Percentiles rank a stretch among this genome's conserved stretches.
phyloP scores from a whole-genome alignment of 1,140 invertebrate genomes.

The Trichonephila clavata region DNA sequence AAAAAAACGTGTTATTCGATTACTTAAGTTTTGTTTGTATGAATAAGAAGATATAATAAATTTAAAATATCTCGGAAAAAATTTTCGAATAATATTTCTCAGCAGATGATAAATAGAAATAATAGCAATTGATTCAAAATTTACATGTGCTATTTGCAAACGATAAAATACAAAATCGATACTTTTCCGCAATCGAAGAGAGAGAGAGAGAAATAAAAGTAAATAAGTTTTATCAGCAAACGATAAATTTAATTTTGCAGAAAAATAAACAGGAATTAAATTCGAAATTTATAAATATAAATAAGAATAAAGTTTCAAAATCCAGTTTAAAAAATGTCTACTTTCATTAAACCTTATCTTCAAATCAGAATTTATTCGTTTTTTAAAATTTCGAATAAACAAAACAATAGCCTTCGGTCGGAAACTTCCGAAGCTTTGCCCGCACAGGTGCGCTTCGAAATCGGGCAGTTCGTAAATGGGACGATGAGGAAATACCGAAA shows the following conservation, averaged over 20 bases:
- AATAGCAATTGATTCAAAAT: neutral
- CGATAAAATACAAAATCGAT: neutral
- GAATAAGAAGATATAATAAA: too few species aligned
- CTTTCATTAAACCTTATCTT: neutral
- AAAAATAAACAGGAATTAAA: too few species aligned
- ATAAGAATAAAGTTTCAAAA: too few species aligned
- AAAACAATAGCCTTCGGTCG: neutral
- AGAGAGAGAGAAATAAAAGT: neutral
- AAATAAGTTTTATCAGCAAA: neutral
- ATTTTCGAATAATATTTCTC: neutral
- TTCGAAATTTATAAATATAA: too few species aligned
- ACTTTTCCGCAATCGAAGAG: neutral
- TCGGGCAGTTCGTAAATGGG: constrained; percentile 46
- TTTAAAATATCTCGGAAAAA: neutral
- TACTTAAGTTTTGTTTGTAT: too few species aligned
- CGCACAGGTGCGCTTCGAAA: constrained; percentile 41
- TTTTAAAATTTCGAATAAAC: neutral
- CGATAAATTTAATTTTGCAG: too few species aligned
- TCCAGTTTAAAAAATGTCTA: neutral
- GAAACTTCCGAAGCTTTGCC: constrained; percentile 14
- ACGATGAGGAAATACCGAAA: constrained; percentile 63
- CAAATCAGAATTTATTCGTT: too few species aligned
- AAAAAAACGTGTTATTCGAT: too few species aligned
- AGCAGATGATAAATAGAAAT: neutral
- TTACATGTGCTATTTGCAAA: neutral